Evolutionary conservation across 1,140 invertebrate species (phyloP).

Genomic region (Drosophila saltans): DNA sequence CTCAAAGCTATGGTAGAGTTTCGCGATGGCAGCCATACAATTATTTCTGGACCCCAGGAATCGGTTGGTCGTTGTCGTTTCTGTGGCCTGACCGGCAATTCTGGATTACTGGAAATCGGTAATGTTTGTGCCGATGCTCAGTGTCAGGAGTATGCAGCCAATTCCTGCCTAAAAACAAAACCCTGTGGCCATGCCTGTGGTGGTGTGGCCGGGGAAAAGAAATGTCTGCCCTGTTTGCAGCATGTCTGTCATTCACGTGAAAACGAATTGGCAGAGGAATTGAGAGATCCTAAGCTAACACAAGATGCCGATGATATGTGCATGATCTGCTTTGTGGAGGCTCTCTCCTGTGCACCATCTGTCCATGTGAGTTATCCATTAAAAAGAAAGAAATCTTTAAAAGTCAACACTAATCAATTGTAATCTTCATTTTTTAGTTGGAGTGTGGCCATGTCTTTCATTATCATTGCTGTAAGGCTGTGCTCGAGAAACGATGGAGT

Average conservation of each 20-base stretch:
- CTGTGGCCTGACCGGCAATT: conserved; percentile 93
- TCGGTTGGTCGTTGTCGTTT: conserved; percentile 94
- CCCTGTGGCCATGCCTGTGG: conserved; percentile 96
- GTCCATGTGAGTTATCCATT: conserved; percentile 87
- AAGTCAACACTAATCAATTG: background rate
- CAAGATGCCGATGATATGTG: conserved; percentile 99
- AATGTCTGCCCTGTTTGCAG: conserved; percentile 94
- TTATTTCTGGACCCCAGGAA: conserved; percentile 78
- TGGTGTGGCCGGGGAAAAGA: conserved; percentile 92
- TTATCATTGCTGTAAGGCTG: conserved; percentile 94
- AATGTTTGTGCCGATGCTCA: conserved; percentile 97
- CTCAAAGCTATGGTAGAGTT: conserved; percentile 97
- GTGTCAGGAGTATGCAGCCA: conserved; percentile 94
- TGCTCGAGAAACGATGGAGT: conserved; percentile 94
- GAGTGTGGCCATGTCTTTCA: conserved; percentile 98
- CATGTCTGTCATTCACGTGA: conserved; percentile 75
- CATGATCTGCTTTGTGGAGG: conserved; percentile 99
- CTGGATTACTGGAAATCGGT: conserved; percentile 93
- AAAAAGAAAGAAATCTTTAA: background rate
- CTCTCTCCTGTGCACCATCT: conserved; percentile 96
- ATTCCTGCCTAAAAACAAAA: conserved; percentile 92
- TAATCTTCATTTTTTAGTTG: conserved; percentile 84
- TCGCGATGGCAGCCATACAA: conserved; percentile 87
- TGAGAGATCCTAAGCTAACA: conserved; percentile 85
- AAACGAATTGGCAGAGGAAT: conserved; percentile 86